Evolutionary conservation across 2,888 invertebrate species (phyloP), one percentile per base, ranked within the genome.

Genomic region (Clostera curtula): DNA sequence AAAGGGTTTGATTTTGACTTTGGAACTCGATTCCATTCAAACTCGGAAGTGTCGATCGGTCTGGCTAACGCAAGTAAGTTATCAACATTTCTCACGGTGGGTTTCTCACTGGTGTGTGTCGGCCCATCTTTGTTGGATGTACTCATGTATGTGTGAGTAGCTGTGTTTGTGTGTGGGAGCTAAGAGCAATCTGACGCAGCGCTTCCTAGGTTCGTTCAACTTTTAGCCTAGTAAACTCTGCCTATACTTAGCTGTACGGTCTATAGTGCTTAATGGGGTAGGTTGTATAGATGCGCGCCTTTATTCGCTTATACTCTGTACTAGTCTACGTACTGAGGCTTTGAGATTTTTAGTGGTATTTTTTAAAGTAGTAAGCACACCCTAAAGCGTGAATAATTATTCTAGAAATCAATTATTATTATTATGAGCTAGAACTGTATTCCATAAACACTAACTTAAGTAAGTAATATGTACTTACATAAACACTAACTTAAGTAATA

Each of bases 171-270:
- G 76, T 79, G 74, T 75, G 77, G 48, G 65, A 53, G 70, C 64
- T 68, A 61, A 76, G 79, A 79, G 71, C 69, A 76, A 58, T 58
- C 64, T 73, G 74, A 70, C 67, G 56, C 57, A 56, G 65, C 56
- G 64, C 67, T 71, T 67, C 72, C 70, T 68, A 67, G 71, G 82
- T 77, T 76, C 80, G 59, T 83, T 84, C 82, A 83, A 79, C 84
- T 84, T 83, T 79, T 84, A 83, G 80, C 84, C 84, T 71, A 84
- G 82, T 84, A 82, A 84, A 84, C 83, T 83, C 74, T 61, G 66
- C 59, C 64, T 57, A 58, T 56, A 61, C 49, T 43, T 60, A 60
- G 53, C 60, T 69, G 64, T 70, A 49, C 32, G 51, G 57, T 58
- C 49, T 57, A 54, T 54, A 49, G 47, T 49, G 41, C 42, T 45